Evolutionary conservation across 2,113 vertebrate genomes (phyloP).

Genomic region (Synodontis membranacea): DNA sequence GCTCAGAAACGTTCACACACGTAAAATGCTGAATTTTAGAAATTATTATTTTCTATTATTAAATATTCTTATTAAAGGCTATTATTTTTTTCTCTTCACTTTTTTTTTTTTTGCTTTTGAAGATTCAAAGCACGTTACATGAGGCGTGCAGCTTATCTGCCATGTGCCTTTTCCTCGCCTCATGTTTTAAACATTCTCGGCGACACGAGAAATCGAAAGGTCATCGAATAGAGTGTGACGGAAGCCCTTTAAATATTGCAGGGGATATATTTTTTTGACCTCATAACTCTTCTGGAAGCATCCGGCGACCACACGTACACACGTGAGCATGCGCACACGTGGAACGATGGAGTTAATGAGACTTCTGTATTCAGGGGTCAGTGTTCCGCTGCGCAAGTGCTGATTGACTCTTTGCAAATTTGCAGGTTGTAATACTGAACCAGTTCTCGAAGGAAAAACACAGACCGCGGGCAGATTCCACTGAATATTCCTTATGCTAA

Average conservation of each 20-base stretch:
- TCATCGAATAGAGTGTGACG: constrained; percentile 16
- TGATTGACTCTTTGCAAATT: constrained; percentile 33
- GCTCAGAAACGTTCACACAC: neutral
- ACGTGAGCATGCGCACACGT: neutral
- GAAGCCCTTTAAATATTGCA: constrained; percentile 11
- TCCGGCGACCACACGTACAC: neutral
- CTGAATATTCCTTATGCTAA: constrained; percentile 4
- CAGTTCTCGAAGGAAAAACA: constrained; percentile 7
- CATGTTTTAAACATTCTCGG: constrained; percentile 47
- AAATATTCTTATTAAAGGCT: neutral
- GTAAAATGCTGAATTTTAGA: too few species aligned
- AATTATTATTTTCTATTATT: neutral
- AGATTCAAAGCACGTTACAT: too few species aligned
- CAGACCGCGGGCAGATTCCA: neutral
- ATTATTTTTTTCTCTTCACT: neutral
- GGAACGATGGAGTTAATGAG: constrained; percentile 25
- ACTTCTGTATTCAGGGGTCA: constrained; percentile 26
- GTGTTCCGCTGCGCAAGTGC: constrained; percentile 5
- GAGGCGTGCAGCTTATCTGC: too few species aligned
- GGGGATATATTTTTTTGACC: neutral
- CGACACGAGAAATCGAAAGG: constrained; percentile 1
- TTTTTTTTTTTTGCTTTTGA: neutral
- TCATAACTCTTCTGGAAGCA: neutral
- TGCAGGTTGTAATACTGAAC: constrained; percentile 24
- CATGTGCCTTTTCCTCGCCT: constrained; percentile 14